Evolutionary conservation across 2,113 vertebrate genomes (phyloP), one percentile per base, ranked within the genome.

Genomic region (Verasper variegatus): DNA sequence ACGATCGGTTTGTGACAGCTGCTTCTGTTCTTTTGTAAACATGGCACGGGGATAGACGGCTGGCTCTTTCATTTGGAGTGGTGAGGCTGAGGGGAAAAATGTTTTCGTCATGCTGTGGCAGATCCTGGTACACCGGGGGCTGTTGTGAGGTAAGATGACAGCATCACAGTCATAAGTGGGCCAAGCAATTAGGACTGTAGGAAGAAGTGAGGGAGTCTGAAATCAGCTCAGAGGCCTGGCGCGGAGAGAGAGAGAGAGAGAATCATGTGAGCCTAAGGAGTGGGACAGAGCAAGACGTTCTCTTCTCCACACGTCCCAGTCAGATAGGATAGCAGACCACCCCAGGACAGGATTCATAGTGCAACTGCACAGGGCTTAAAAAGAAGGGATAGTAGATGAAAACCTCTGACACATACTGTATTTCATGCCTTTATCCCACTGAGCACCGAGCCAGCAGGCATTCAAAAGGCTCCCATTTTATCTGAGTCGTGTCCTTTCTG

Each of bases 171-270:
- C 67, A 67, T 71, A 86, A 84, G 27, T 90, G 88, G 81, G 85
- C 82, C 80, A 84, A 72, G 84, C 84, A 83, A 88, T 87, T 87
- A 90, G 82, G 76, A 66, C 54, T 71, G 64, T 49, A 27, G 78
- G 76, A 78, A 74, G 51, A 79, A 70, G 64, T 18, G 45, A 85
- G 68, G 54, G 24, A 77, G 81, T 85, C 77, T 83, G 35, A 71
- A 82, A 84, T 82, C 78, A 76, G 75, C 74, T 76, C 74, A 63
- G 63, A 72, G 51, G 67, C 68, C 54, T 64, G 10, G 18, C 64
- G 37, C 59, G 40, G 71, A 71, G 76, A 72, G 64, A 60, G 61
- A 76, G n/a, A 60, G 61, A 72, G 64, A 60, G 61, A 76, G 83
- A 74, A 81, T 75, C 9, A 54, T 54, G 70, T 73, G 80, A 62